Evolutionary conservation across 1,140 invertebrate genomes (phyloP).

Genomic region (Drosophila burlai): DNA sequence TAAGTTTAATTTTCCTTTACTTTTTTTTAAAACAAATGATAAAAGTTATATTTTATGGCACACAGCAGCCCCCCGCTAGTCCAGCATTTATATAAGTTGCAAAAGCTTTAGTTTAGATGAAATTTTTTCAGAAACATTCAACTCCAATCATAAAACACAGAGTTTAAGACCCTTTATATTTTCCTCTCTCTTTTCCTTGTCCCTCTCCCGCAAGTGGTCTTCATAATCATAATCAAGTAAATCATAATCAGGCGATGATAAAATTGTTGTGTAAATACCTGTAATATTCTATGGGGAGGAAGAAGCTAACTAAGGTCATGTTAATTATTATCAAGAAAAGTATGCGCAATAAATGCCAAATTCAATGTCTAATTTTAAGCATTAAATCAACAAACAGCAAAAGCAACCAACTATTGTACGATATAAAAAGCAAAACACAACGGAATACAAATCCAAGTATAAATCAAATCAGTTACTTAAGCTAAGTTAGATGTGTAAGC

Average conservation of each 20-base stretch:
- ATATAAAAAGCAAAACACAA: slow-evolving; percentile 41
- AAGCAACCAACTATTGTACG: slow-evolving; percentile 63
- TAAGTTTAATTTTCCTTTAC: too few species aligned
- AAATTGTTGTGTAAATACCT: slow-evolving; percentile 64
- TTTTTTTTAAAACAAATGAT: slow-evolving; percentile 4
- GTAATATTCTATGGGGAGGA: slow-evolving; percentile 54
- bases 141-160: not conserved
- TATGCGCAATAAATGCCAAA: slow-evolving; percentile 81
- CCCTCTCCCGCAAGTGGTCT: slow-evolving; percentile 54
- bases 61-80: slow-evolving; percentile 47
- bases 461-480: slow-evolving; percentile 63
- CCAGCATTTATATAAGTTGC: slow-evolving; percentile 50
- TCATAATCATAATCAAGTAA: slow-evolving; percentile 36
- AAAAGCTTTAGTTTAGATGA: slow-evolving; percentile 42
- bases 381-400: slow-evolving; percentile 56
- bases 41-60: slow-evolving; percentile 7
- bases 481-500: slow-evolving; percentile 68
- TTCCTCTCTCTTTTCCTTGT: not conserved
- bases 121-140: slow-evolving; percentile 39
- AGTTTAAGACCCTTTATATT: slow-evolving; percentile 12
- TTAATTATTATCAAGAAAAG: slow-evolving; percentile 56
- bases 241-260: slow-evolving; percentile 41
- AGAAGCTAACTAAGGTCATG: slow-evolving; percentile 41
- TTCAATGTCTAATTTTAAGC: slow-evolving; percentile 80
- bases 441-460: slow-evolving; percentile 66